Evolutionary conservation across 2,797 vertebrate genomes (phyloP), one percentile per base, ranked within the genome.

Genomic region (Hafferia zeledoni): DNA sequence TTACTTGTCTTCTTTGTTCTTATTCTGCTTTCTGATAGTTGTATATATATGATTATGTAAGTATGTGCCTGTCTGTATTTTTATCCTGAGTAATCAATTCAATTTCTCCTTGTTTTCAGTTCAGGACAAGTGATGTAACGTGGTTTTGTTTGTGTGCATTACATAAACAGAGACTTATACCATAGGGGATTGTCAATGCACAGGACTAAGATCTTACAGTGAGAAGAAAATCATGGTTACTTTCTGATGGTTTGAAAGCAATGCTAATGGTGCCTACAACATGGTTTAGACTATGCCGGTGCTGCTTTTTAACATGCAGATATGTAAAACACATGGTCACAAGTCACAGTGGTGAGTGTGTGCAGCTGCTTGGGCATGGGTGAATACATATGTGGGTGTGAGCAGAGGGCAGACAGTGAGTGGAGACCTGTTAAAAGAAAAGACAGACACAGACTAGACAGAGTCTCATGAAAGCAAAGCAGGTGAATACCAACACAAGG

Each of bases 301-400:
- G 27, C 39, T 79, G 59, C 68, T 89, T 77, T 71, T 81, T 57
- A 67, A 83, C 47, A 8, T 83, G 47, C 28, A 59, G 52, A 35
- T 69, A 46, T 53, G 65, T 55, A 70, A 79, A 92, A 56, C 37
- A 43, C 8, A 5, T 20, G 47, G 16, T 33, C 52, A 64, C 13
- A 39, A 23, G 44, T 57, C 43, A 46, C 74, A 69, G n/a, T 33
- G 16, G 16, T 49, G 27, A 68, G 17, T 15, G 28, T 68, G 23
- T 3, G 0, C 12, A 14, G 3, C 6, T 78, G 19, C n/a, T 77
- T 65, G 14, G 52, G 31, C 12, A 20, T 2, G 17, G 23, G 31
- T 27, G 20, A 85, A 77, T 25, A 50, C 12, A 4, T 8, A 23
- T 0, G 0, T 46, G 27, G 1, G 2, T 31, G 25, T 44, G 23